These are phyloP conservation scores for Gavia stellata DNA, from an alignment of 2,113 vertebrate species.

Conservation along the genomic window DNA sequence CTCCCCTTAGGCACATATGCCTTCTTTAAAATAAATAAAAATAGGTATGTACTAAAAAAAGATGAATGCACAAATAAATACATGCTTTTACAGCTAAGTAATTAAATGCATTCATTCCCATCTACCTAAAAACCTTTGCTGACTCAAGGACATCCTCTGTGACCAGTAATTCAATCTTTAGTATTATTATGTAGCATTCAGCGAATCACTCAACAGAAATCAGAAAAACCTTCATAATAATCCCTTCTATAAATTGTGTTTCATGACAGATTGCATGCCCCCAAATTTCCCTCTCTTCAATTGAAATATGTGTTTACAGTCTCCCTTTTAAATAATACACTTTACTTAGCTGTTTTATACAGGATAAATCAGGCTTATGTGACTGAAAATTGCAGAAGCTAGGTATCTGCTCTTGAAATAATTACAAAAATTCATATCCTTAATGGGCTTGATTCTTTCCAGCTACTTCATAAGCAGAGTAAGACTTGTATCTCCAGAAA, in stretches of 20 bases:
- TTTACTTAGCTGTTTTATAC: not conserved
- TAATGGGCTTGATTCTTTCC: not conserved
- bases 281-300: not conserved
- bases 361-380: not conserved
- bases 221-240: not conserved
- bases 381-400: not conserved
- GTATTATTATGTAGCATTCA: not conserved
- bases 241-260: not conserved
- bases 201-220: not conserved
- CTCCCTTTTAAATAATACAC: not conserved
- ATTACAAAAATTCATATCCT: not conserved
- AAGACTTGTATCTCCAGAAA: not conserved
- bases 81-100: not conserved
- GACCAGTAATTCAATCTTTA: not conserved
- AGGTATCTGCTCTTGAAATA: not conserved
- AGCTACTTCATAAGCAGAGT: not conserved
- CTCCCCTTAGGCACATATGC: not conserved
- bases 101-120: not conserved
- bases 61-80: not conserved
- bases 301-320: not conserved
- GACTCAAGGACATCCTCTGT: not conserved
- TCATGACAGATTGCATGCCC: not conserved
- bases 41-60: not conserved
- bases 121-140: not conserved
- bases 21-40: not conserved